Evolutionary conservation across 2,797 vertebrate species (phyloP).

Genomic region (Sebastes iracundus): DNA sequence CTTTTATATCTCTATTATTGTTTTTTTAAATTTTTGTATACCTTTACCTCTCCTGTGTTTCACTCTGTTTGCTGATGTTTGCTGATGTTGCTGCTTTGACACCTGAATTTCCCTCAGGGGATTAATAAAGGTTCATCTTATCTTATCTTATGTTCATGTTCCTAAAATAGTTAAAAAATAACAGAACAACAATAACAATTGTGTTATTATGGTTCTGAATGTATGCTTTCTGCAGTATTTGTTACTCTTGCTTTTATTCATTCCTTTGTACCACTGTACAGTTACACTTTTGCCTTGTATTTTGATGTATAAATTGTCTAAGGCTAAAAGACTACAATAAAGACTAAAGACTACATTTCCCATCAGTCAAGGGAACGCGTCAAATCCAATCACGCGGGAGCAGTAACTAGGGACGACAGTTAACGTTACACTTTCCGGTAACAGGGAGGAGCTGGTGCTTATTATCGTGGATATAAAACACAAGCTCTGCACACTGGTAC

Average conservation of each 20-base stretch:
- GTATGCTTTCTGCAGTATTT: not conserved
- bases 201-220: not conserved
- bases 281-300: not conserved
- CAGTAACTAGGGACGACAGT: not conserved
- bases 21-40: too few species aligned
- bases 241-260: not conserved
- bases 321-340: slow-evolving; percentile 55
- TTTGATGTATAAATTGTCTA: not conserved
- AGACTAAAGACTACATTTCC: slow-evolving; percentile 67
- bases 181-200: not conserved
- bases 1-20: too few species aligned
- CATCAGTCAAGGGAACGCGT: not conserved
- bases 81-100: too few species aligned
- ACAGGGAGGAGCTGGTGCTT: slow-evolving; percentile 26
- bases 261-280: not conserved
- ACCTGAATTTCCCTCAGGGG: too few species aligned
- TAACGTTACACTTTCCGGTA: slow-evolving; percentile 49
- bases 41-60: too few species aligned
- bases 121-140: too few species aligned
- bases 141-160: not conserved
- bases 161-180: not conserved
- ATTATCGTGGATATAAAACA: slow-evolving; percentile 31
- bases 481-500: slow-evolving; percentile 44
- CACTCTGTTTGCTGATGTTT: too few species aligned
- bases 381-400: slow-evolving; percentile 48